A percentile compares a stretch with the other conserved stretches of the same genome.
Evolutionary conservation across 2,888 invertebrate species (phyloP).

Genomic region (Latrodectus hesperus): DNA sequence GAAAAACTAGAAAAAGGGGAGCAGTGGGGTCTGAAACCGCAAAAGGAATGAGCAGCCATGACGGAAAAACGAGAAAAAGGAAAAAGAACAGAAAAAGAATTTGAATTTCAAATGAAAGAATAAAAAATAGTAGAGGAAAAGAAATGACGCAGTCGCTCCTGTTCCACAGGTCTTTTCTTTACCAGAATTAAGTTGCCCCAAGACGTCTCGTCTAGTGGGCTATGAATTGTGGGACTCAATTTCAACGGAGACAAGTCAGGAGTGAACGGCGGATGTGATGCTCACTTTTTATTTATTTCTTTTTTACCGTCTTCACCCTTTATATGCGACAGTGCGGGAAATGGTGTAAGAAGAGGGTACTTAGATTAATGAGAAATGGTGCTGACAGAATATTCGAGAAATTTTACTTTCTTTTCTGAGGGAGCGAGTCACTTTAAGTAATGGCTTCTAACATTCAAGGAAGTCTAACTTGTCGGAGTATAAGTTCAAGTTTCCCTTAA

Average conservation of each 20-base stretch:
- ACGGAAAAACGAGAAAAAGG: not conserved
- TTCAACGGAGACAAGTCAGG: not conserved
- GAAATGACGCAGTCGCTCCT: not conserved
- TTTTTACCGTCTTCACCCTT: not conserved
- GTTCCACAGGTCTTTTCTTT: not conserved
- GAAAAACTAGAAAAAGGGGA: not conserved
- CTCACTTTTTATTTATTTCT: not conserved
- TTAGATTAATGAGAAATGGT: slow-evolving; percentile 4
- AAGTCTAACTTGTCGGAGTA: not conserved
- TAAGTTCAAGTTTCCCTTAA: not conserved
- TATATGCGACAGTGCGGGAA: not conserved
- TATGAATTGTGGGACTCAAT: not conserved
- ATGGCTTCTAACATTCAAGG: not conserved
- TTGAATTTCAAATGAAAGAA: slow-evolving; percentile 3
- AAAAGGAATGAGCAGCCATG: not conserved
- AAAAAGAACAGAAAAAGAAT: not conserved
- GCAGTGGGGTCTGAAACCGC: not conserved
- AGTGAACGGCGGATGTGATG: not conserved
- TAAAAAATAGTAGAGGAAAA: not conserved
- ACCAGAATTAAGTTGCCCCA: not conserved
- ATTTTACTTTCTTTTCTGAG: not conserved
- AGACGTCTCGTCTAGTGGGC: not conserved
- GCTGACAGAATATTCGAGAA: not conserved
- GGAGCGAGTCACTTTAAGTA: not conserved
- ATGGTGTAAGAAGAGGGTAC: not conserved